phyloP scores from a whole-genome alignment of 1,140 invertebrate genomes.

The Drosophila kanapiae region DNA sequence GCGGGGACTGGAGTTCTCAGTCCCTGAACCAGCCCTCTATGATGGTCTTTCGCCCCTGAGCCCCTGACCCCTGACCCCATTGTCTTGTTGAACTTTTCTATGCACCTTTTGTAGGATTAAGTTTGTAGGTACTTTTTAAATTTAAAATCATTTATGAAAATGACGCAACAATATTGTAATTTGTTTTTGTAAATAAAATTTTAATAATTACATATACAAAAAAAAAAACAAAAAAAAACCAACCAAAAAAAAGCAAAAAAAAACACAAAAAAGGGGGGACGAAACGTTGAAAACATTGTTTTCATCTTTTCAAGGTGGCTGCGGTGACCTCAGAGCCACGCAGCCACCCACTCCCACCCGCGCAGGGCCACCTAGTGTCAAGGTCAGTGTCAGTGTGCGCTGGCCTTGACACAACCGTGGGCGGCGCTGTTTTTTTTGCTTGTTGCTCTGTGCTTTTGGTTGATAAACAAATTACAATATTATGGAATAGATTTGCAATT shows the following conservation, averaged over 20 bases:
- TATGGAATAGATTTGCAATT: conserved; percentile 51
- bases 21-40: conserved; percentile 38
- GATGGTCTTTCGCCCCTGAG: conserved; percentile 51
- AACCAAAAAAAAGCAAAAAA: conserved; percentile 14
- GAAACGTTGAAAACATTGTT: conserved; percentile 10
- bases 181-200: conserved; percentile 84
- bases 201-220: conserved; percentile 72
- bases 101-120: conserved; percentile 70
- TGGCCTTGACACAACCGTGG: conserved; percentile 65
- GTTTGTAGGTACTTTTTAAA: conserved; percentile 82
- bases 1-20: conserved; percentile 18
- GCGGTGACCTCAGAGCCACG: conserved; percentile 16
- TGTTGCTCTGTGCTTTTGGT: conserved; percentile 19
- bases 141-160: conserved; percentile 75
- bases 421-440: conserved; percentile 6
- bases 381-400: conserved; percentile 58
- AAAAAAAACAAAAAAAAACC: conserved; percentile 18
- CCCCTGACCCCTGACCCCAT: conserved; percentile 3
- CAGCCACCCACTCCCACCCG: not conserved
- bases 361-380: conserved; percentile 31
- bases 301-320: conserved; percentile 30
- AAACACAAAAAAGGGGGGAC: conserved; percentile 29
- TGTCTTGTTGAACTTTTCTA: conserved; percentile 71
- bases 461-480: conserved; percentile 78
- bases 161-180: conserved; percentile 79